These are phyloP conservation scores for Hirtodrosophila duncani DNA, from an alignment of 2,888 invertebrate species.

Conservation along the genomic window DNA sequence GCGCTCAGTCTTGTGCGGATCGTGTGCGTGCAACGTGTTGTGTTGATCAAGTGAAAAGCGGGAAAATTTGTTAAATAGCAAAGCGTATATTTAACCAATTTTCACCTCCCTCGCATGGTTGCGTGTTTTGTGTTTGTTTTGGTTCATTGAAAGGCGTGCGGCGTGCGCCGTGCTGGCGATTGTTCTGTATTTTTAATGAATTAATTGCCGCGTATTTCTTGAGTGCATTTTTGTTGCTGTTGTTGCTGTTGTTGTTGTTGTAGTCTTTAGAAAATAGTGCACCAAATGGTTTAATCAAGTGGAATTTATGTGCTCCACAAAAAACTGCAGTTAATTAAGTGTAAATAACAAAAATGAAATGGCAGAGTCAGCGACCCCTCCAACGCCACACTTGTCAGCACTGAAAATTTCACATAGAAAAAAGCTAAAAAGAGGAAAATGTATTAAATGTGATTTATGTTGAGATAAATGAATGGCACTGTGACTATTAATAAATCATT, in stretches of 20 bases:
- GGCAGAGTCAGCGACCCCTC: slow-evolving; percentile 2
- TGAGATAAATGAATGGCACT: slow-evolving; percentile 47
- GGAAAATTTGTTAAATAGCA: slow-evolving; percentile 12
- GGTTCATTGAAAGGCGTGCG: slow-evolving; percentile 56
- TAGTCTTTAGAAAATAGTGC: slow-evolving; percentile 46
- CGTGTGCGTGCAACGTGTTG: too few relatives aligned
- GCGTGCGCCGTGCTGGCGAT: slow-evolving; percentile 49
- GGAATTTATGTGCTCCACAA: slow-evolving; percentile 66
- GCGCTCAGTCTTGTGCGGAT: slow-evolving; percentile 8
- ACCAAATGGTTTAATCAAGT: slow-evolving; percentile 73
- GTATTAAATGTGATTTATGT: slow-evolving; percentile 53
- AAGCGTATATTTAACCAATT: slow-evolving; percentile 20
- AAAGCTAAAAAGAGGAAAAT: slow-evolving; percentile 21
- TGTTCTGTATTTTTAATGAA: slow-evolving; percentile 62
- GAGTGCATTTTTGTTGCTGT: slow-evolving; percentile 17
- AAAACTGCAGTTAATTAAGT: slow-evolving; percentile 68
- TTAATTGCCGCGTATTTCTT: slow-evolving; percentile 54
- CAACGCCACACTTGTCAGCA: slow-evolving; percentile 30
- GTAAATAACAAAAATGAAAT: slow-evolving; percentile 51
- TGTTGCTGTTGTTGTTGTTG: slow-evolving; percentile 32
- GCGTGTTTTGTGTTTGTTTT: slow-evolving; percentile 29
- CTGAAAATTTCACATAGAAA: slow-evolving; percentile 13
- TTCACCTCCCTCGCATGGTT: slow-evolving; percentile 6
- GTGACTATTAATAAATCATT: slow-evolving; percentile 54
- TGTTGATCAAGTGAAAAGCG: too few relatives aligned